Percentiles rank a stretch among this genome's conserved stretches.
These are phyloP conservation scores for Apodemia mormo DNA, from an alignment of 2,888 invertebrate genomes.

Conservation along the genomic window DNA sequence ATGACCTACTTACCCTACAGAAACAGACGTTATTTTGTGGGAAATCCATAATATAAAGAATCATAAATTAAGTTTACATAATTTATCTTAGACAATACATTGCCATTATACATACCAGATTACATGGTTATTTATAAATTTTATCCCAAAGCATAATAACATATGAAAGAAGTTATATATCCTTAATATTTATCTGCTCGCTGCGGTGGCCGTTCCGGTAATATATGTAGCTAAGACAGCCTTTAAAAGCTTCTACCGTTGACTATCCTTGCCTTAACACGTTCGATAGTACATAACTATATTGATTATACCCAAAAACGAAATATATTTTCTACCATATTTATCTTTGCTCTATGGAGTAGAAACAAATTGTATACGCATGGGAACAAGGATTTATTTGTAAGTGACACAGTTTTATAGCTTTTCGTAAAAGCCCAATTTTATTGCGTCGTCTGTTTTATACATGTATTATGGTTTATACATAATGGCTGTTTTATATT, in stretches of 20 bases:
- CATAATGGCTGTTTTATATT: not conserved
- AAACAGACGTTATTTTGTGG: too few relatives aligned
- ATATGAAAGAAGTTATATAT: too few relatives aligned
- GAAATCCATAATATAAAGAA: too few relatives aligned
- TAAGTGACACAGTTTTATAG: conserved; percentile 8
- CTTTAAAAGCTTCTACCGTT: conserved; percentile 4
- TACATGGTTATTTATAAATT: too few relatives aligned
- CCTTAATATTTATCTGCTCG: too few relatives aligned
- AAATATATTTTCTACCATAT: conserved; percentile 1
- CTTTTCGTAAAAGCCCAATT: conserved; percentile 3
- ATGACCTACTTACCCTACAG: too few relatives aligned
- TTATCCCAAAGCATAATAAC: too few relatives aligned
- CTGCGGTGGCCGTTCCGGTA: not conserved
- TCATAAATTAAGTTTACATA: too few relatives aligned
- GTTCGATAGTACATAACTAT: not conserved
- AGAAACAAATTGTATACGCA: conserved; percentile 9
- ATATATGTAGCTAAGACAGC: not conserved
- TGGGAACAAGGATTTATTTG: conserved; percentile 12
- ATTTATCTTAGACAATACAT: too few relatives aligned
- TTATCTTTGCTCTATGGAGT: not conserved
- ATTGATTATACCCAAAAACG: not conserved
- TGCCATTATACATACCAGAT: too few relatives aligned
- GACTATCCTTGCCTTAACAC: not conserved
- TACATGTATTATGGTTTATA: not conserved
- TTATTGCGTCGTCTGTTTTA: conserved; percentile 7